These are phyloP conservation scores for Rhysida immarginata DNA, from an alignment of 1,140 invertebrate species.

Conservation along the genomic window DNA sequence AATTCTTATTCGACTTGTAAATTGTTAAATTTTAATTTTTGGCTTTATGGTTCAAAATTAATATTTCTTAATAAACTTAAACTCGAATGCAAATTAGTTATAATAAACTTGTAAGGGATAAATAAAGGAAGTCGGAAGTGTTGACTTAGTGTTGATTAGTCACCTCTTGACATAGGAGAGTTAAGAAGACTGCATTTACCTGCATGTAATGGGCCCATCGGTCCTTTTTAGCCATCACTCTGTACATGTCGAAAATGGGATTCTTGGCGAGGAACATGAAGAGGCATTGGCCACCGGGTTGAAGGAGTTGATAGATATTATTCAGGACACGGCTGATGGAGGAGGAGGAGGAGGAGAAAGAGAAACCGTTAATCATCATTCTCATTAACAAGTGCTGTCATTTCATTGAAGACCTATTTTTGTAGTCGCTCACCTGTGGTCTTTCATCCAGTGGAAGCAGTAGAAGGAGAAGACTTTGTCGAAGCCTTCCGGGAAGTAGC, in stretches of 20 bases:
- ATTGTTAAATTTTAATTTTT: too few relatives aligned
- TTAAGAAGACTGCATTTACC: too few relatives aligned
- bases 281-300: constrained; percentile 46
- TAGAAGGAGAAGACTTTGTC: constrained; percentile 63
- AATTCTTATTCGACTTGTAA: too few relatives aligned
- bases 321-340: constrained; percentile 39
- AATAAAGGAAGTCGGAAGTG: too few relatives aligned
- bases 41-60: too few relatives aligned
- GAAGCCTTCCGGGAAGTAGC: constrained; percentile 29
- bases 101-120: too few relatives aligned
- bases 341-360: constrained; percentile 8
- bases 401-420: too few relatives aligned
- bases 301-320: constrained; percentile 47
- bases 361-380: constrained; percentile 18
- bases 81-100: too few relatives aligned
- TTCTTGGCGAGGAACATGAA: constrained; percentile 52
- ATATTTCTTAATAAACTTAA: too few relatives aligned
- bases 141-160: too few relatives aligned
- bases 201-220: constrained; percentile 50
- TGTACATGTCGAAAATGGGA: constrained; percentile 51
- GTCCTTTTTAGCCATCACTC: constrained; percentile 36
- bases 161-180: too few relatives aligned
- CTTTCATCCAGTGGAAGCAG: constrained; percentile 63
- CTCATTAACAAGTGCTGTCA: too few relatives aligned
- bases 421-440: constrained; percentile 45